Evolutionary conservation across 2,797 vertebrate genomes (phyloP).

Genomic region (Cercopithecus petaurista): DNA sequence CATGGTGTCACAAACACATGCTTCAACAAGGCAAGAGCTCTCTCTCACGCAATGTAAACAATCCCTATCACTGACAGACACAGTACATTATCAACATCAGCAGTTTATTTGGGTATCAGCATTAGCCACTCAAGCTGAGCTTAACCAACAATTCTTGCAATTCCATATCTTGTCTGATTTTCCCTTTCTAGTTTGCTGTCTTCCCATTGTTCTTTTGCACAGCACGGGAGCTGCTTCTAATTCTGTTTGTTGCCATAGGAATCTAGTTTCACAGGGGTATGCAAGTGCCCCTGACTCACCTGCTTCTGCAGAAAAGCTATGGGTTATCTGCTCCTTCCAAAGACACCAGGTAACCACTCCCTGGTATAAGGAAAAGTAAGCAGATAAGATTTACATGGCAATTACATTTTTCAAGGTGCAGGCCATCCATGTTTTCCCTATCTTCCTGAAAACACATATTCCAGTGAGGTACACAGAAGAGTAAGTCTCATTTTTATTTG

Average conservation of each 20-base stretch:
- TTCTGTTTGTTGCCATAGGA: conserved; percentile 54
- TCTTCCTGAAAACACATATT: not conserved
- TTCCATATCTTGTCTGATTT: not conserved
- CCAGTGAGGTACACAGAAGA: not conserved
- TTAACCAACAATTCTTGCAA: not conserved
- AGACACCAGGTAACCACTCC: not conserved
- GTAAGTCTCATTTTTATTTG: not conserved
- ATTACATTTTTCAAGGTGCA: not conserved
- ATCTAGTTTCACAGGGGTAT: not conserved
- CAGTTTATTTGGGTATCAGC: not conserved
- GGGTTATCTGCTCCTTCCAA: not conserved
- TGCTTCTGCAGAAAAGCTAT: not conserved
- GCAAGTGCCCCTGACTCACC: not conserved
- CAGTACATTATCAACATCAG: not conserved
- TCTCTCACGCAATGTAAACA: not conserved
- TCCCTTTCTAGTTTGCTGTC: not conserved
- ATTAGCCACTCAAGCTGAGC: not conserved
- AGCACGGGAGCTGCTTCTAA: not conserved
- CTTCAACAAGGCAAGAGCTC: not conserved
- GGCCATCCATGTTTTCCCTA: not conserved
- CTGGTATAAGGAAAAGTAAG: not conserved
- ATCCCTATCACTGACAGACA: not conserved
- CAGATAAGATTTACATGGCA: not conserved
- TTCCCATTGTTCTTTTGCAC: not conserved
- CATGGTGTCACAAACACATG: not conserved